Base-by-base conservation (phyloP, 2,113 vertebrate species). In the Okapia johnstoni region DNA sequence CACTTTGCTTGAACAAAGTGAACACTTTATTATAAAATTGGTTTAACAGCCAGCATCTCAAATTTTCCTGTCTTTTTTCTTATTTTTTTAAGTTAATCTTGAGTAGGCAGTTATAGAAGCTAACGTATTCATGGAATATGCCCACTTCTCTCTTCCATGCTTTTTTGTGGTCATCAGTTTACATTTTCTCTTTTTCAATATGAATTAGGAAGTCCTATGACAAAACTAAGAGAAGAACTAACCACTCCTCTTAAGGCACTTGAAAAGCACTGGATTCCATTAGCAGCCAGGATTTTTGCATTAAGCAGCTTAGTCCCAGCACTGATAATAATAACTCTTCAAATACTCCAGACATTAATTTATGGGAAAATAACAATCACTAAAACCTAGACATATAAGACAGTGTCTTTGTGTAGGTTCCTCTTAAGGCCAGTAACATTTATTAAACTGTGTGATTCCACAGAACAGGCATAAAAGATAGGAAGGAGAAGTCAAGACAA, bases 1-100 rank as follows among this genome's bases (percentile, higher is more conserved):
- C 43, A 58, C 83, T 98, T 98, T 96, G 54, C 96, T 90, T 90
- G 54, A 91, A 90, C 48, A 95, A 96, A 94, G n/a, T 91, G 81
- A 86, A 77, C 7, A 91, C 76, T 93, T 96, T 77, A 93, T 93
- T 85, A 58, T 40, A 93, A 97, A 97, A 94, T 7, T 70, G 81
- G 4, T 40, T 83, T 93, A 88, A 93, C 11, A 95, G 85, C 57
- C 17, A 86, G 17, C 52, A 80, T 95, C 88, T 19, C 54, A 81
- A 94, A 55, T n/a, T 48, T 89, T 91, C 58, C 76, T 40, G 2
- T 85, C 30, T 93, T 87, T 55, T 77, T 79, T 61, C 54, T 79
- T 77, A 48, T 33, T 48, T 46, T 77, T 90, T 70, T 55, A 46
- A 57, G 61, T 84, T 92, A 85, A 94, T 40, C 28, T 66, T 91